These are phyloP conservation scores for Phymanthus crucifer DNA, from an alignment of 92 coral and sea anemone genomes.

Conservation along the genomic window DNA sequence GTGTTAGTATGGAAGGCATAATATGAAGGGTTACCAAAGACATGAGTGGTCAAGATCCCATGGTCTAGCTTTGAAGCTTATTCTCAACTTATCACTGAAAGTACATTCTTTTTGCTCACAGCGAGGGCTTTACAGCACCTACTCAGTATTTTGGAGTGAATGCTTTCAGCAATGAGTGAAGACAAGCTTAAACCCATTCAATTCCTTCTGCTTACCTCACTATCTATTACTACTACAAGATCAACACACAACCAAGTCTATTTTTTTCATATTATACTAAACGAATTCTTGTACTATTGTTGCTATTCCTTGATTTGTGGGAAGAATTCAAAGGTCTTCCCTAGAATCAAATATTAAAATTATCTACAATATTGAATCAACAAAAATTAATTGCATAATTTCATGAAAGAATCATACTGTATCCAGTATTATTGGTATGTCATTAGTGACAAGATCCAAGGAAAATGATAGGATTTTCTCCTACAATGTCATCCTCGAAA, in stretches of 20 bases:
- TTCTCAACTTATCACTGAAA: no score
- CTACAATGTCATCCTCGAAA: no score
- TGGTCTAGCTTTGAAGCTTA: no score
- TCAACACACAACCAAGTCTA: background rate
- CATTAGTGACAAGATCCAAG: background rate
- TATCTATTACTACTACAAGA: background rate
- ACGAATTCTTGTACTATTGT: background rate
- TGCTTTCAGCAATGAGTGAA: no score
- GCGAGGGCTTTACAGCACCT: no score
- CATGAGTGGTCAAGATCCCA: background rate
- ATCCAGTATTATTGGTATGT: background rate
- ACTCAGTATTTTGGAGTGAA: no score
- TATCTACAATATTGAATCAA: slow-evolving; percentile 26
- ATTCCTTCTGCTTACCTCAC: background rate
- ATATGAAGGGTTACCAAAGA: background rate
- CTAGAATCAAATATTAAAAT: slow-evolving; percentile 8
- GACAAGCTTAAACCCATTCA: background rate
- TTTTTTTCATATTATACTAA: background rate
- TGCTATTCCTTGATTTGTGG: background rate
- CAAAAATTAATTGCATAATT: slow-evolving; percentile 1
- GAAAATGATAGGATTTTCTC: background rate
- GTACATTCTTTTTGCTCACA: no score
- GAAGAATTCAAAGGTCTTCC: slow-evolving; percentile 1
- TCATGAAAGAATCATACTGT: background rate
- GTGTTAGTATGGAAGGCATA: background rate